Percentiles rank a stretch among this genome's conserved stretches.
phyloP scores from a whole-genome alignment of 1,140 invertebrate species.

The Drosophila lowei region DNA sequence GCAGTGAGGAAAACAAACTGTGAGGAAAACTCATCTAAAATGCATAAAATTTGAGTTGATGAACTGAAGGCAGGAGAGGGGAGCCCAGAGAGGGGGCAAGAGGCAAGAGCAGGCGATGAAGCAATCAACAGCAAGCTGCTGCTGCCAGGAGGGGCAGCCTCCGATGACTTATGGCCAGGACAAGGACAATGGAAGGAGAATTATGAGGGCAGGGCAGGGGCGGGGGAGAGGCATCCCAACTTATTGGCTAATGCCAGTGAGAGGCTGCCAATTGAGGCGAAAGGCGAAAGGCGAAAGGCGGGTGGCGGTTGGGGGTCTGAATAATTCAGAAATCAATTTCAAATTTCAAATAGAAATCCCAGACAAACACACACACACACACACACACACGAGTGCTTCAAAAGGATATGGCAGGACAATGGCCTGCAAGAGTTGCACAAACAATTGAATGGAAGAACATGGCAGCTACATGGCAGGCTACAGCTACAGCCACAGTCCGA shows the following conservation, averaged over 20 bases:
- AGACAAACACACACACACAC: too few species aligned
- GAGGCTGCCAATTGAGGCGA: slow-evolving; percentile 60
- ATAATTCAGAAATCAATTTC: slow-evolving; percentile 80
- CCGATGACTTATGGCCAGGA: slow-evolving; percentile 61
- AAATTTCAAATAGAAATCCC: slow-evolving; percentile 20
- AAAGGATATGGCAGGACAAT: too few species aligned
- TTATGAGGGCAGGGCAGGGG: slow-evolving; percentile 7
- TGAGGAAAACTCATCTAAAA: slow-evolving; percentile 81
- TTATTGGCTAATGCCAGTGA: slow-evolving; percentile 67
- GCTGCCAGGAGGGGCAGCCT: slow-evolving; percentile 20
- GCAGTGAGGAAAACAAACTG: slow-evolving; percentile 70
- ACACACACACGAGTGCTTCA: too few species aligned
- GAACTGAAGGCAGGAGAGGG: slow-evolving; percentile 47
- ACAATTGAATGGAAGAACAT: slow-evolving; percentile 68
- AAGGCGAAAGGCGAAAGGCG: slow-evolving; percentile 13
- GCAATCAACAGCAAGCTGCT: slow-evolving; percentile 70
- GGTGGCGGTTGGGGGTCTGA: slow-evolving; percentile 26
- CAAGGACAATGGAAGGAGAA: background rate
- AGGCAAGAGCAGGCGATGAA: slow-evolving; percentile 22
- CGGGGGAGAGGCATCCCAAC: slow-evolving; percentile 15
- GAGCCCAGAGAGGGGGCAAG: background rate
- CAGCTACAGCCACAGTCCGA: background rate
- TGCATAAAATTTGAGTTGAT: slow-evolving; percentile 82
- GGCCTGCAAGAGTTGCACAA: slow-evolving; percentile 28
- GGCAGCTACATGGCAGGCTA: slow-evolving; percentile 72